These are phyloP conservation scores for Caenorhabditis zanzibari DNA, from an alignment of 2,888 invertebrate genomes.

Conservation along the genomic window DNA sequence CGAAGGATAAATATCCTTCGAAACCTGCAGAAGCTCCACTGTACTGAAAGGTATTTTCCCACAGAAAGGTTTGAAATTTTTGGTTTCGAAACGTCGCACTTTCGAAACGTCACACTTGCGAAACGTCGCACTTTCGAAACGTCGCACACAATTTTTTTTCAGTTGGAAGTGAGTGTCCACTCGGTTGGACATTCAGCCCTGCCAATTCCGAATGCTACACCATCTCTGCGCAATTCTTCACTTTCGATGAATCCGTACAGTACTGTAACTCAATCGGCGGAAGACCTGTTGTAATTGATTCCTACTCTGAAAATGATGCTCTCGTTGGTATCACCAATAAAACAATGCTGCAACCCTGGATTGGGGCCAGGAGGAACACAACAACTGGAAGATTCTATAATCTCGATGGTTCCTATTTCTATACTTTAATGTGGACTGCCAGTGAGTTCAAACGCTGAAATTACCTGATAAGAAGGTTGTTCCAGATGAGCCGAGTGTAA, in stretches of 20 bases:
- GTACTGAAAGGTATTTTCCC: no score
- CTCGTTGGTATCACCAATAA: conserved; percentile 44
- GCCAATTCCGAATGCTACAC: conserved; percentile 34
- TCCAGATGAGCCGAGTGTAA: conserved; percentile 55
- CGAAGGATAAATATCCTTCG: no score
- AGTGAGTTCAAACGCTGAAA: conserved; percentile 24
- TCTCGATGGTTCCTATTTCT: conserved; percentile 48
- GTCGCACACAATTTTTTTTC: no score
- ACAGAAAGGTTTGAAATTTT: no score
- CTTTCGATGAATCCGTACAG: conserved; percentile 47
- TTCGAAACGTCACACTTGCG: no score
- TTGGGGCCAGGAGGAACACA: conserved; percentile 37
- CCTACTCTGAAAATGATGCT: conserved; percentile 33
- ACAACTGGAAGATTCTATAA: conserved; percentile 54
- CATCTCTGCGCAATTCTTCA: conserved; percentile 35
- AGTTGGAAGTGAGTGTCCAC: conserved; percentile 50
- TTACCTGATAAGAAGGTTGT: conserved; percentile 17
- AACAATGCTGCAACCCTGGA: conserved; percentile 43
- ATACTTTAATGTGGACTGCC: conserved; percentile 45
- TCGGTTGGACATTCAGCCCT: conserved; percentile 43
- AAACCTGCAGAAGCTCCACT: no score
- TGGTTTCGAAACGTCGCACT: no score
- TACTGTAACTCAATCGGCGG: conserved; percentile 53
- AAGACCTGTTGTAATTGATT: conserved; percentile 26
- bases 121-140: no score